Percentiles rank a stretch among this genome's conserved stretches.
Evolutionary conservation across 2,888 invertebrate species (phyloP).

Genomic region (Halictus ligatus): DNA sequence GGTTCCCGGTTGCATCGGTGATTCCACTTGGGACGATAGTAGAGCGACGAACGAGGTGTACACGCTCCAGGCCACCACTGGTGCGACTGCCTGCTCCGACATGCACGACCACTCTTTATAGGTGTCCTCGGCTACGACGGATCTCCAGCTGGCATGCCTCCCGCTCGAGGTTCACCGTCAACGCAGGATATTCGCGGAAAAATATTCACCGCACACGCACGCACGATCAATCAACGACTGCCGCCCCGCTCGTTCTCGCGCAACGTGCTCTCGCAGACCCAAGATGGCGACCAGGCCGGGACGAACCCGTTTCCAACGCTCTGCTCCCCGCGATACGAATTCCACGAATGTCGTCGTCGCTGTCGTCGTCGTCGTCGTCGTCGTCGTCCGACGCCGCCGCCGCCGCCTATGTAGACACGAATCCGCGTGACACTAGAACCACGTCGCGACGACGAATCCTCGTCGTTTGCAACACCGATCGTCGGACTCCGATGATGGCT

Average conservation of each 20-base stretch:
- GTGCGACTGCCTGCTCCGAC: constrained; percentile 36
- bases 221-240: background rate
- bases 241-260: constrained; percentile 1
- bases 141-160: constrained; percentile 48
- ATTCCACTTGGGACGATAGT: background rate
- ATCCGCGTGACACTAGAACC: background rate
- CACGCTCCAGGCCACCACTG: constrained; percentile 23
- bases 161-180: background rate
- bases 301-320: constrained; percentile 17
- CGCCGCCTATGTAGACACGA: background rate
- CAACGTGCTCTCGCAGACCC: constrained; percentile 58
- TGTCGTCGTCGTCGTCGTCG: background rate
- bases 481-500: too few species aligned
- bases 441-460: background rate
- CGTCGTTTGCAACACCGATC: background rate
- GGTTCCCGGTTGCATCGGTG: constrained; percentile 53
- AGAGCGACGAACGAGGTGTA: constrained; percentile 12
- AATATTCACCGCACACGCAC: background rate
- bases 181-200: background rate
- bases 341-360: background rate
- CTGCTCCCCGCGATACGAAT: constrained; percentile 30
- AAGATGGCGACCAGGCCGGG: constrained; percentile 64
- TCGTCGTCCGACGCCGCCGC: background rate
- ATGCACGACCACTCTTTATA: constrained; percentile 46
- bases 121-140: constrained; percentile 29